Percentiles rank a stretch among this genome's conserved stretches.
These are phyloP conservation scores for Lepidotrigona ventralis DNA, from an alignment of 1,140 invertebrate genomes.

Conservation along the genomic window DNA sequence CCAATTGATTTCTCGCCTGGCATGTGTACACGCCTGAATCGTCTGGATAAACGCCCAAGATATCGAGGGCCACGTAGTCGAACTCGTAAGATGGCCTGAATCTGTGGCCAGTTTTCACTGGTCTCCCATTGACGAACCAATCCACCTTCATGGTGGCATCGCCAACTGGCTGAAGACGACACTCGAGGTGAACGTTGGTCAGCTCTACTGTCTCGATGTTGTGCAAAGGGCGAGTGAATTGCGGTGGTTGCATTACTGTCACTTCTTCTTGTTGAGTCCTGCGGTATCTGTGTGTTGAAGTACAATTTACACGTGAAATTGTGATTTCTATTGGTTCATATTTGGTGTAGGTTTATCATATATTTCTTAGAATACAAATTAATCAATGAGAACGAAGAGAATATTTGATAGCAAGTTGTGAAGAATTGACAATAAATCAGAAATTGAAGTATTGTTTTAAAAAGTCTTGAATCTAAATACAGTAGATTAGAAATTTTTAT, in stretches of 20 bases:
- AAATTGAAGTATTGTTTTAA: no score
- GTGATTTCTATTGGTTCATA: neutral
- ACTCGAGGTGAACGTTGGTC: slow-evolving; percentile 95
- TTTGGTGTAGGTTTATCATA: no score
- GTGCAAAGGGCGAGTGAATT: slow-evolving; percentile 92
- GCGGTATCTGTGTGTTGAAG: slow-evolving; percentile 79
- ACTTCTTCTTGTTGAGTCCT: slow-evolving; percentile 88
- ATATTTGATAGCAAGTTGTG: no score
- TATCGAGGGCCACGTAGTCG: slow-evolving; percentile 97
- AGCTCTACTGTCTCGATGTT: slow-evolving; percentile 95
- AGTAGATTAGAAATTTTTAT: neutral
- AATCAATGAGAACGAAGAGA: no score
- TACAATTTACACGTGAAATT: neutral
- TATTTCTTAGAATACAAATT: no score
- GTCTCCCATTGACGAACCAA: slow-evolving; percentile 97
- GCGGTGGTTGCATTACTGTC: slow-evolving; percentile 89
- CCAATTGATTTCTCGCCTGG: slow-evolving; percentile 93
- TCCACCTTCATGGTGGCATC: slow-evolving; percentile 97
- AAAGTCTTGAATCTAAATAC: no score
- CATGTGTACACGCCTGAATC: slow-evolving; percentile 98
- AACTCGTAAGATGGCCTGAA: slow-evolving; percentile 98
- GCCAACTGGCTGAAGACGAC: slow-evolving; percentile 94
- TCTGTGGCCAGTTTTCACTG: slow-evolving; percentile 93
- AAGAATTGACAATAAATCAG: no score
- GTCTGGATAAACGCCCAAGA: slow-evolving; percentile 96